These are phyloP conservation scores for Caligus rogercresseyi DNA, from an alignment of 1,140 invertebrate species.

Conservation along the genomic window DNA sequence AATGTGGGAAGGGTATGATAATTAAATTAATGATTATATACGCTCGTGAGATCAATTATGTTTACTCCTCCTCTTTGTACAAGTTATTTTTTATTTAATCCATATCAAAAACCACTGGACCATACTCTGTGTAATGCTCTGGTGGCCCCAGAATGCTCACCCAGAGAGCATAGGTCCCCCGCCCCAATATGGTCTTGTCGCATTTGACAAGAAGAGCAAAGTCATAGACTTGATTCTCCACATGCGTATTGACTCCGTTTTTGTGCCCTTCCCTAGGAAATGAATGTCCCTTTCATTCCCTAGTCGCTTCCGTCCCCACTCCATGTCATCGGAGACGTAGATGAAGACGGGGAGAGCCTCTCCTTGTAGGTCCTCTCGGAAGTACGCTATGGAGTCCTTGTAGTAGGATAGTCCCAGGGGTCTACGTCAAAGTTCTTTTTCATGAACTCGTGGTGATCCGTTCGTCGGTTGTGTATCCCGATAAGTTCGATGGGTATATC, in stretches of 20 bases:
- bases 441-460: neutral
- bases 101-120: neutral
- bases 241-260: neutral
- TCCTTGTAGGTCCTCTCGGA: neutral
- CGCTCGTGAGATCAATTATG: neutral
- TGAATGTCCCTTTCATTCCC: neutral
- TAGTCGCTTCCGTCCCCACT: neutral
- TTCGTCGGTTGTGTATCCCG: neutral
- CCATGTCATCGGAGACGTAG: neutral
- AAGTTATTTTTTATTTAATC: neutral
- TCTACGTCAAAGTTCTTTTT: neutral
- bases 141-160: neutral
- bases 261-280: neutral
- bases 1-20: too few species aligned
- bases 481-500: neutral
- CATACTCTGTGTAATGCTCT: neutral
- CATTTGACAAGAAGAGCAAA: neutral
- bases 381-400: neutral
- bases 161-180: neutral
- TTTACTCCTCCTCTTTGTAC: too few species aligned
- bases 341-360: neutral
- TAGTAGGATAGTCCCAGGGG: neutral
- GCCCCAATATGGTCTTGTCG: neutral
- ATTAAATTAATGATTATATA: neutral
- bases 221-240: neutral